Percentiles rank a stretch among this genome's conserved stretches.
Conservation (phyloP, 1,140 invertebrate genomes). For the Bemisia tabaci region DNA sequence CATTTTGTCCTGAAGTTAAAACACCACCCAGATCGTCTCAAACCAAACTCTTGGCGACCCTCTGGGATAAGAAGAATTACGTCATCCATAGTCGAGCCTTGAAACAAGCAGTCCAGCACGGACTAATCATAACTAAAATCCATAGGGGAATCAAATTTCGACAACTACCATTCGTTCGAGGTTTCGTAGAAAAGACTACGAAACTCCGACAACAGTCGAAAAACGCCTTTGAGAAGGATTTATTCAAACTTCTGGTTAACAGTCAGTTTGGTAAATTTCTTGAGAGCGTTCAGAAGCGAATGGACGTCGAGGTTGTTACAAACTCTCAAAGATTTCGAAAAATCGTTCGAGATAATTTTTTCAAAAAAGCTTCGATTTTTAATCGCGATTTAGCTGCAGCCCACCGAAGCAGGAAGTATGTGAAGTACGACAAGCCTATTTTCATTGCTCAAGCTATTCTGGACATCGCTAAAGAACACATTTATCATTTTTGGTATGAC, state of each 20-base stretch:
- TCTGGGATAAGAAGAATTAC: constrained; percentile 31
- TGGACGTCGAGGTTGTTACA: constrained; percentile 26
- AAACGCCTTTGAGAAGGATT: constrained; percentile 33
- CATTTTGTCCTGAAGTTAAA: constrained; percentile 28
- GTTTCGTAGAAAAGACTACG: constrained; percentile 34
- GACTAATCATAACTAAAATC: constrained; percentile 34
- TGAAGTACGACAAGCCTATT: constrained; percentile 12
- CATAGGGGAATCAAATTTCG: constrained; percentile 37
- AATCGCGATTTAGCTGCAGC: background rate
- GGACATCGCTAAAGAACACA: constrained; percentile 16
- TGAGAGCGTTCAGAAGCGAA: constrained; percentile 31
- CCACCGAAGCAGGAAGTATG: background rate
- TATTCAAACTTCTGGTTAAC: constrained; percentile 35
- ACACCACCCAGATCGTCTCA: constrained; percentile 15
- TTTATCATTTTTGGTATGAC: constrained; percentile 19
- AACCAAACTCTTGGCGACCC: constrained; percentile 24
- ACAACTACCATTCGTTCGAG: constrained; percentile 34
- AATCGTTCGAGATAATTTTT: constrained; percentile 9
- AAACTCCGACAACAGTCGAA: constrained; percentile 26
- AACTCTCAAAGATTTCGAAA: constrained; percentile 9
- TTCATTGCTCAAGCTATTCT: constrained; percentile 16
- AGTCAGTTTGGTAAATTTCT: constrained; percentile 34
- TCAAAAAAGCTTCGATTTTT: background rate
- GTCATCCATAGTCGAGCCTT: constrained; percentile 36
- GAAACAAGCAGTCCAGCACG: constrained; percentile 32